Evolutionary conservation across 1,140 invertebrate species (phyloP).

Genomic region (Drosophila trapezifrons): DNA sequence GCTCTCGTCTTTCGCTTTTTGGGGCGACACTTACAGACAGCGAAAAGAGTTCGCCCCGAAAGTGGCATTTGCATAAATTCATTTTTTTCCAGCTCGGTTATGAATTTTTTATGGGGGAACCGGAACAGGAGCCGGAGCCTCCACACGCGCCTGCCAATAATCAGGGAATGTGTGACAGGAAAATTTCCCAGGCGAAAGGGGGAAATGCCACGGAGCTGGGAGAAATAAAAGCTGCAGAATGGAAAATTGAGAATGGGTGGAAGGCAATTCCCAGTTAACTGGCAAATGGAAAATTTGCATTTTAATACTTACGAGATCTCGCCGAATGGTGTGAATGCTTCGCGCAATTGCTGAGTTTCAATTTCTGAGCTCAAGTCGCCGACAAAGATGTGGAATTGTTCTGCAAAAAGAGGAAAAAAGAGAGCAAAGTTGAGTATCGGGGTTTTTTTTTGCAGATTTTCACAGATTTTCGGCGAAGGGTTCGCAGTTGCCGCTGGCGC

Average conservation of each 20-base stretch:
- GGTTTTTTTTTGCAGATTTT: slow-evolving; percentile 22
- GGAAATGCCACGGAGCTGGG: slow-evolving; percentile 3
- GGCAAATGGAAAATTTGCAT: slow-evolving; percentile 78
- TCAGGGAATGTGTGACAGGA: slow-evolving; percentile 46
- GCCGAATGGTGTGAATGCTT: slow-evolving; percentile 98
- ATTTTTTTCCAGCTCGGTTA: slow-evolving; percentile 61
- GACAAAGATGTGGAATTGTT: slow-evolving; percentile 99
- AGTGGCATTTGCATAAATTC: slow-evolving; percentile 79
- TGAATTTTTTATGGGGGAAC: slow-evolving; percentile 70
- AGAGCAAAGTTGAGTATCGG: slow-evolving; percentile 28
- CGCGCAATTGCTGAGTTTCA: slow-evolving; percentile 97
- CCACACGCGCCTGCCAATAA: slow-evolving; percentile 69
- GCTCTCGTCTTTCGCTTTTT: slow-evolving; percentile 1
- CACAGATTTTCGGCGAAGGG: slow-evolving; percentile 18
- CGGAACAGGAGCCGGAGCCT: neutral
- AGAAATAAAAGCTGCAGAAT: slow-evolving; percentile 40
- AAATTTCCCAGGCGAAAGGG: slow-evolving; percentile 21
- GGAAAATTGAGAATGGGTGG: slow-evolving; percentile 32
- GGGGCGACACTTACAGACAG: slow-evolving; percentile 45
- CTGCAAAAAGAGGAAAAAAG: slow-evolving; percentile 85
- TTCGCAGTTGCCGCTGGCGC: slow-evolving; percentile 21
- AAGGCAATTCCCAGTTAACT: slow-evolving; percentile 61
- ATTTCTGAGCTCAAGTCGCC: slow-evolving; percentile 99
- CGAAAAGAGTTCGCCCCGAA: slow-evolving; percentile 69
- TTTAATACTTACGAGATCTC: slow-evolving; percentile 93